Evolutionary conservation across 2,888 invertebrate species (phyloP).

Genomic region (Plagodis pulveraria): DNA sequence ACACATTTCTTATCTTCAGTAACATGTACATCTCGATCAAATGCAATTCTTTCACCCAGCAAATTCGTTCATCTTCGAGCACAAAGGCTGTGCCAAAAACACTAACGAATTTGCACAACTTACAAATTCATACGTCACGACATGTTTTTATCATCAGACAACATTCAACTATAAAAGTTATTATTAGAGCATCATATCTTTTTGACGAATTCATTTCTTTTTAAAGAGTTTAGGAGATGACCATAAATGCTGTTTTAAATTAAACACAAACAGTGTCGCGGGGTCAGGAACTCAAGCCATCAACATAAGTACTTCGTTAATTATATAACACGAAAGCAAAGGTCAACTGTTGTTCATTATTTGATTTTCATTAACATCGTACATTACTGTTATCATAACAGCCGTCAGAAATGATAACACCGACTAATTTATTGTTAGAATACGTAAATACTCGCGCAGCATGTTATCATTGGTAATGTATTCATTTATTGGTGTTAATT

Average conservation of each 20-base stretch:
- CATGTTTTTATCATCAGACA: too few species aligned
- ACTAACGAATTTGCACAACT: too few species aligned
- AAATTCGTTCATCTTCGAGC: too few species aligned
- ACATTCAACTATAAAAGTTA: too few species aligned
- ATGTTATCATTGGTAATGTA: conserved; percentile 19
- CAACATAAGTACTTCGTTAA: conserved; percentile 24
- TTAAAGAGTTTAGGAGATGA: too few species aligned
- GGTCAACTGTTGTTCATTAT: conserved; percentile 48
- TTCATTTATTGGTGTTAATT: conserved; percentile 6
- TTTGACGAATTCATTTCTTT: too few species aligned
- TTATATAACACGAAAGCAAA: conserved; percentile 39
- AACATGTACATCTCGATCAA: too few species aligned
- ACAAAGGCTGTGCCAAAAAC: too few species aligned
- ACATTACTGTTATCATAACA: conserved; percentile 33
- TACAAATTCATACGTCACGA: too few species aligned
- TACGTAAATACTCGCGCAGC: conserved; percentile 16
- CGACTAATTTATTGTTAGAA: conserved; percentile 26
- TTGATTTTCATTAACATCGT: conserved; percentile 50
- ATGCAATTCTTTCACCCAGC: too few species aligned
- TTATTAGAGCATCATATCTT: too few species aligned
- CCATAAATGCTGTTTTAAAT: background rate
- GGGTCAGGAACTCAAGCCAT: conserved; percentile 15
- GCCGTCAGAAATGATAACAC: conserved; percentile 26
- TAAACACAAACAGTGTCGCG: conserved; percentile 7
- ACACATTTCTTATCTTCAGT: too few species aligned